A percentile compares a stretch with the other conserved stretches of the same genome.
Conservation (phyloP, 2,113 vertebrate genomes). For the Catharus minimus region DNA sequence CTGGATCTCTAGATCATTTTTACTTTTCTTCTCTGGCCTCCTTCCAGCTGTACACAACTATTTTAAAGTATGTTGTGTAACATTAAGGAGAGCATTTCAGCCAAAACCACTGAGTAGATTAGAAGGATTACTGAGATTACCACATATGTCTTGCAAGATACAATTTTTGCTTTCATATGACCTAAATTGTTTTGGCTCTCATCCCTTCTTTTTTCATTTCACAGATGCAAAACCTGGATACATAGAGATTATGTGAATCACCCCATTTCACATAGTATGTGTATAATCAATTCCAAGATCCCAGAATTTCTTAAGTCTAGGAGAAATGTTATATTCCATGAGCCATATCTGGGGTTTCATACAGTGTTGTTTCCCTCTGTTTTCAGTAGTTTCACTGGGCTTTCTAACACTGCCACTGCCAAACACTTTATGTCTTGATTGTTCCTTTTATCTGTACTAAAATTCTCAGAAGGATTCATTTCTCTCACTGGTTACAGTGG, state of each 20-base stretch:
- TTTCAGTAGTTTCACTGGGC: background rate
- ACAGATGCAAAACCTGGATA: background rate
- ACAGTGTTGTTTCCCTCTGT: background rate
- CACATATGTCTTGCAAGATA: background rate
- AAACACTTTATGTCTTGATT: background rate
- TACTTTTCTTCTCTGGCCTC: background rate
- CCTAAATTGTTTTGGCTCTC: constrained; percentile 3
- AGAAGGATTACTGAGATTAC: constrained; percentile 24
- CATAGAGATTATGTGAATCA: background rate
- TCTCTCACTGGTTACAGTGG: background rate
- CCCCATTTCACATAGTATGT: background rate
- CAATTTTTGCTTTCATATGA: constrained; percentile 14
- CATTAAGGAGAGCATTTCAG: background rate
- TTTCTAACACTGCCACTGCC: background rate
- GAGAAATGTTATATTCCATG: background rate
- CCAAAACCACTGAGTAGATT: constrained; percentile 11
- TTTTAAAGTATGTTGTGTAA: constrained; percentile 9
- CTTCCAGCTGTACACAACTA: background rate
- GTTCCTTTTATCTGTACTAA: background rate
- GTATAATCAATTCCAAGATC: background rate
- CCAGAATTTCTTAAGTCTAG: background rate
- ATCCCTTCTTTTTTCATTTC: background rate
- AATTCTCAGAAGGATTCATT: background rate
- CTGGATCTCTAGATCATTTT: background rate
- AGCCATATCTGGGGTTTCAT: background rate